Conservation (phyloP, 2,888 invertebrate species). For the Hybos culiciformis region DNA sequence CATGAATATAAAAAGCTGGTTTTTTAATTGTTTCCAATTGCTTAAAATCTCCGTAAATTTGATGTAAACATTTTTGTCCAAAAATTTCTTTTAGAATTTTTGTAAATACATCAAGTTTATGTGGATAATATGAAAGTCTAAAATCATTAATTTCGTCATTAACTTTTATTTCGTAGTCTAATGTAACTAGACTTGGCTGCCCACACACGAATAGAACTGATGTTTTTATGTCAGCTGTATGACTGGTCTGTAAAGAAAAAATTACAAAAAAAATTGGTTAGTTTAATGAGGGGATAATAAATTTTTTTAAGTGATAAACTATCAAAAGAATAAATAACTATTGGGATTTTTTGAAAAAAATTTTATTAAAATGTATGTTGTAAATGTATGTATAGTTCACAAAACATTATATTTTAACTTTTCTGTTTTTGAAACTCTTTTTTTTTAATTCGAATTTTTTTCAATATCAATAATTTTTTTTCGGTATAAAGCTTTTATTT, state of each 20-base stretch:
- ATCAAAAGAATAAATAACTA: too few species aligned
- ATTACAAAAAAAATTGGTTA: constrained; percentile 2
- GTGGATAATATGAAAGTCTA: constrained; percentile 78
- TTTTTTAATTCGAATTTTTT: too few species aligned
- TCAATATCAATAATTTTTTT: too few species aligned
- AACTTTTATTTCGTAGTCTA: constrained; percentile 67
- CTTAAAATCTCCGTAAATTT: constrained; percentile 72
- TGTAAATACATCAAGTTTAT: constrained; percentile 57
- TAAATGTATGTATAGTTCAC: too few species aligned
- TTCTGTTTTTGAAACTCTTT: too few species aligned
- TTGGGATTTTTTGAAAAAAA: too few species aligned
- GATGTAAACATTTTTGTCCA: constrained; percentile 46
- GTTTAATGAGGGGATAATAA: neutral
- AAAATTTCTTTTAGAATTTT: constrained; percentile 58
- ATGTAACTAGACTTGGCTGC: constrained; percentile 58
- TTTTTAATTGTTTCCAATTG: constrained; percentile 44
- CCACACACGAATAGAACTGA: constrained; percentile 70
- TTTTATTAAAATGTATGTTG: too few species aligned
- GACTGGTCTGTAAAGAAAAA: constrained; percentile 49
- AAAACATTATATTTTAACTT: too few species aligned
- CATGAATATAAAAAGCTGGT: constrained; percentile 77
- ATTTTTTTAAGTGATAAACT: too few species aligned
- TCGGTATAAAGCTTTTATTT: too few species aligned
- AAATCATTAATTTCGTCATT: constrained; percentile 52
- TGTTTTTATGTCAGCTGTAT: constrained; percentile 70